Evolutionary conservation across 2,113 vertebrate species (phyloP).

Genomic region (Oenanthe melanoleuca): DNA sequence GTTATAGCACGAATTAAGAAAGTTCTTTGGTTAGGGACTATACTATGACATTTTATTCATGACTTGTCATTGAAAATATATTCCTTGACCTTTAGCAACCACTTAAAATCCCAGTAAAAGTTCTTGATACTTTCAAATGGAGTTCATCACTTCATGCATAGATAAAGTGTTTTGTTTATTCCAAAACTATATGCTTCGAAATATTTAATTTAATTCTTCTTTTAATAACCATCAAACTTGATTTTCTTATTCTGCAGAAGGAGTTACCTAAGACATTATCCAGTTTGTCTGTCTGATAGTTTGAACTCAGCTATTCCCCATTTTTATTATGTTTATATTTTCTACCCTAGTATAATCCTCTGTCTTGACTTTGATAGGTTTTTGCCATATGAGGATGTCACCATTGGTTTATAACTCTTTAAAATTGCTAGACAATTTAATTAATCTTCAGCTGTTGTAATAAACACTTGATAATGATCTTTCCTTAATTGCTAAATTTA

Average conservation of each 20-base stretch:
- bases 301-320: neutral
- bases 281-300: neutral
- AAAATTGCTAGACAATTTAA: neutral
- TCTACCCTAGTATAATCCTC: neutral
- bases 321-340: neutral
- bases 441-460: slow-evolving; percentile 15
- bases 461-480: slow-evolving; percentile 17
- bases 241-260: neutral
- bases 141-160: neutral
- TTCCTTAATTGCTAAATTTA: slow-evolving; percentile 23
- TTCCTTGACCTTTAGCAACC: neutral
- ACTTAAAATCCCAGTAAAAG: neutral
- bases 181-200: neutral
- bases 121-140: neutral
- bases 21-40: neutral
- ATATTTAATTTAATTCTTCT: neutral
- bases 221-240: neutral
- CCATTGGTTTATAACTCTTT: neutral
- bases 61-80: neutral
- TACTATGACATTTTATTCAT: no score
- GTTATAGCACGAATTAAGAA: neutral
- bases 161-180: neutral
- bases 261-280: neutral
- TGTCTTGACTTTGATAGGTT: neutral
- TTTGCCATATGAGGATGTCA: neutral